Base-by-base conservation (phyloP, 92 coral and sea anemone genomes). In the Porites cylindrica region DNA sequence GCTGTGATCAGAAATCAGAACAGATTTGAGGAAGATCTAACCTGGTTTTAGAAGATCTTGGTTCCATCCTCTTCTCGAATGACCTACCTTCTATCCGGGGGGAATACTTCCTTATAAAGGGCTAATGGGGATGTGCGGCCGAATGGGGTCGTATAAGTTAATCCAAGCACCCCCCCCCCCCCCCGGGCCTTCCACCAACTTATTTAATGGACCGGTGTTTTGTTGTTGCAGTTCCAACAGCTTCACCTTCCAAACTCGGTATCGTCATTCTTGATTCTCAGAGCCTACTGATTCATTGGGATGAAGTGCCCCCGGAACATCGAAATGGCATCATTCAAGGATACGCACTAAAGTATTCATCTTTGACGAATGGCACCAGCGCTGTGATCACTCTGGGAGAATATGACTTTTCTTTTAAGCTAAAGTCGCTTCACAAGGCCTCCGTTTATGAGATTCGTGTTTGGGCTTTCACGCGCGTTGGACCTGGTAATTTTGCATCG, bases 381-480 rank as follows among this genome's bases (percentile, higher is more conserved):
- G 58, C 92, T 2, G 88, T 71, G 77, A 86, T 26, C 6, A 73
- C 62, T 3, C 13, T 43, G 50, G 76, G 67, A 65, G 26, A 58
- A 3, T 71, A 54, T 12, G 65, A 20, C 2, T 75, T 16, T 56
- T 77, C 85, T 1, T 61, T 66, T 51, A 67, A 74, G 12, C 20
- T 94, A 17, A 66, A 51, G 13, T 77, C 77, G 11, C 84, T 94
- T 20, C 76, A 58, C 1, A 88, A 66, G 83, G 90, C 86, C 20
- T 85, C 91, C 7, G 70, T 60, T 61, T 92, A 94, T 72, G 79
- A 58, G 19, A 52, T 94, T 20, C 59, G 73, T 17, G 43, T 92
- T 8, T 77, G 96, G 59, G 96, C 96, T 24, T 79, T 68, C 76
- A 94, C 94, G 17, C 59, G 70, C 2, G 92, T 81, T 75, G 98